These are phyloP conservation scores for Acrobasis suavella DNA, from an alignment of 2,888 invertebrate species.

Conservation along the genomic window DNA sequence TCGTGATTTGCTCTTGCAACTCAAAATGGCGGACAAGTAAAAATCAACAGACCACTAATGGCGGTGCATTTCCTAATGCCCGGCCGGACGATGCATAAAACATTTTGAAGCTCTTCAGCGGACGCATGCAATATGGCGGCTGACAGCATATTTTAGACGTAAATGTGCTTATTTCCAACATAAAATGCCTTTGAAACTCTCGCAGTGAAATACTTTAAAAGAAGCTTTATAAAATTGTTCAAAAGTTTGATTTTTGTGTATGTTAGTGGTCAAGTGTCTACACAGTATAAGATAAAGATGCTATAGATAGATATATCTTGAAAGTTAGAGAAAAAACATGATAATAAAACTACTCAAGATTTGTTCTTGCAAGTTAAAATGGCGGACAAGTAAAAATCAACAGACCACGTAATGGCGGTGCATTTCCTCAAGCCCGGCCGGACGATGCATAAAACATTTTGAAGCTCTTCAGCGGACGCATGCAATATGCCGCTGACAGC, in stretches of 20 bases:
- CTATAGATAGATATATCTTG: too few species aligned
- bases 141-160: constrained; percentile 6
- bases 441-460: constrained; percentile 12
- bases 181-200: background rate
- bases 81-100: constrained; percentile 5
- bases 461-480: constrained; percentile 11
- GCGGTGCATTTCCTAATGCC: constrained; percentile 10
- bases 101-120: constrained; percentile 10
- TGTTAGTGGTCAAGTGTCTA: too few species aligned
- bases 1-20: too few species aligned
- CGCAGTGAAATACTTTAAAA: too few species aligned
- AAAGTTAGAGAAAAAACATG: too few species aligned
- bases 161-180: constrained; percentile 6
- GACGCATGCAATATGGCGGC: constrained; percentile 15
- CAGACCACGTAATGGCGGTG: constrained; percentile 6
- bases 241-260: too few species aligned
- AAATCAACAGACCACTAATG: constrained; percentile 13
- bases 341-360: too few species aligned
- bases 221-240: too few species aligned
- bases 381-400: constrained; percentile 13
- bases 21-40: background rate
- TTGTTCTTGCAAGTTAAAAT: too few species aligned
- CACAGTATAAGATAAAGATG: too few species aligned
- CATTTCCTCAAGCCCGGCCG: constrained; percentile 9
- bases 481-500: constrained; percentile 13